Evolutionary conservation across 2,113 vertebrate genomes (phyloP), one percentile per base, ranked within the genome.

Genomic region (Odocoileus virginianus): DNA sequence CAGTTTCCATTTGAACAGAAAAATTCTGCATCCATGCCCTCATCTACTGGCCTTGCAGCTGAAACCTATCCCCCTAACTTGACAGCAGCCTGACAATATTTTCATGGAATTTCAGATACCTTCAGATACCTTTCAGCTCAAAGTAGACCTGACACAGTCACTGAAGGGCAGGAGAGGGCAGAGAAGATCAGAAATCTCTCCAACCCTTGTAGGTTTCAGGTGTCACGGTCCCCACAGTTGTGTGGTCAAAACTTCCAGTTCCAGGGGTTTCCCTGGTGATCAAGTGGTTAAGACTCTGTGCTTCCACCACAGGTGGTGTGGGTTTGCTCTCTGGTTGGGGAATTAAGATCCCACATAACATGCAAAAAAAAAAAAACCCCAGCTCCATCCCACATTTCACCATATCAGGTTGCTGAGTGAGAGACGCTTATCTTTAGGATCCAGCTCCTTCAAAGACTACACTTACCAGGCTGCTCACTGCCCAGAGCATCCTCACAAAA

Each of bases 401-500:
- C 2, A 71, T 7, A 33, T n/a, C n/a, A 60, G 2, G 76, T 91
- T 94, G 33, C 40, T 87, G 64, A 55, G n/a, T 43, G n/a, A 67
- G 13, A 23, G 14, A 82, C 79, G 50, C 45, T 98, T 98, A 23
- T 95, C 98, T 98, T 97, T 97, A 89, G 13, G 28, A 95, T 94
- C 14, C 74, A 97, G 19, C 78, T 33, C 43, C 88, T 97, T 95
- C 64, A 97, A 94, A 98, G 94, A 94, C 23, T 92, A 71, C n/a
- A 78, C 30, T 87, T 92, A 97, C 87, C 12, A 78, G 64, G 91
- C 13, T 93, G 45, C 47, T 93, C 33, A 30, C 28, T 81, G 78
- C 40, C 84, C 45, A 93, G 91, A 93, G 93, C 97, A 95, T 97
- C 93, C 97, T 98, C 98, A 85, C 95, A 82, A 97, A 91, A 93